A percentile compares a stretch with the other conserved stretches of the same genome.
These are phyloP conservation scores for Panulirus ornatus DNA, from an alignment of 1,140 invertebrate species.

Conservation along the genomic window DNA sequence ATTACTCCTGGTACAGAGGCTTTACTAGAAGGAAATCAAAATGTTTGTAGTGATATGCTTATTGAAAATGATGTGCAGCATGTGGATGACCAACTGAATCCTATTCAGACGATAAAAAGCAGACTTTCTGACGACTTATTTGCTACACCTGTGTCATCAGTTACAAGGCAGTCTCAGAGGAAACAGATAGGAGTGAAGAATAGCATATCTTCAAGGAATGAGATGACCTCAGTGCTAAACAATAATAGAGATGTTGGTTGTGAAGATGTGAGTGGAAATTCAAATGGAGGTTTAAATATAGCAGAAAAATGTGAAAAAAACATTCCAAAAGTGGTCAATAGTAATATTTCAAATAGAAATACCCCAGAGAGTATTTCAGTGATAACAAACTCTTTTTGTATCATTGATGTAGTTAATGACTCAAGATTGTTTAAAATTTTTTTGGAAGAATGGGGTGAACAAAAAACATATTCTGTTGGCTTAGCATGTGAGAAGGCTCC, in stretches of 20 bases:
- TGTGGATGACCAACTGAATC: not conserved
- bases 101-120: not conserved
- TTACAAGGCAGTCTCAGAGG: not conserved
- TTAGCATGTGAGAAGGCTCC: constrained; percentile 77
- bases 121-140: constrained; percentile 52
- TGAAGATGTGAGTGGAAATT: not conserved
- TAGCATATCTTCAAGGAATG: too few species aligned
- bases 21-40: constrained; percentile 25
- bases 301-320: not conserved
- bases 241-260: too few species aligned
- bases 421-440: constrained; percentile 78
- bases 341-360: not conserved
- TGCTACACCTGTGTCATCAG: not conserved
- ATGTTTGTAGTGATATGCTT: not conserved
- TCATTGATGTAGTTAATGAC: constrained; percentile 79
- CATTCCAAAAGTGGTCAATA: not conserved
- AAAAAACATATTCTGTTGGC: constrained; percentile 77
- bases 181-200: not conserved
- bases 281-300: not conserved
- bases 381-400: constrained; percentile 76
- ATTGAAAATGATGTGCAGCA: not conserved
- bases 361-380: not conserved
- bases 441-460: constrained; percentile 77
- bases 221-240: too few species aligned
- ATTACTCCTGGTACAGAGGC: constrained; percentile 56